These are phyloP conservation scores for Salvelinus namaycush DNA, from an alignment of 2,113 vertebrate species.

Conservation along the genomic window DNA sequence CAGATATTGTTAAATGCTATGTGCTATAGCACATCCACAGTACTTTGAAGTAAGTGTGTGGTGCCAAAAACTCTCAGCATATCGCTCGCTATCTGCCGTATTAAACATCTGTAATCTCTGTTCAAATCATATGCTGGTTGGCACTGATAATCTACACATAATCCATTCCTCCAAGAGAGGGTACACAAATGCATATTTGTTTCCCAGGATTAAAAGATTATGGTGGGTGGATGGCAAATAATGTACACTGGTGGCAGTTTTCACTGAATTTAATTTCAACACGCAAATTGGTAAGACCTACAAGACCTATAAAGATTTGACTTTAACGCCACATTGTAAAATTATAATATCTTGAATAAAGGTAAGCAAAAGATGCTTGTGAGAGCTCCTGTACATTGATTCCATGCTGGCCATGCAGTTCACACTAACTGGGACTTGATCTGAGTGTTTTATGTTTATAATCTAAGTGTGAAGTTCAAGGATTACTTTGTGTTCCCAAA, in stretches of 20 bases:
- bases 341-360: not conserved
- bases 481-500: not conserved
- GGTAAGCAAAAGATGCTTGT: not conserved
- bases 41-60: conserved; percentile 58
- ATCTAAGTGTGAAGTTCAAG: not conserved
- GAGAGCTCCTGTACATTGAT: not conserved
- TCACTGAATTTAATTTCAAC: conserved; percentile 42
- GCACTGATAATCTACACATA: conserved; percentile 71
- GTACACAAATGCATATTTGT: conserved; percentile 76
- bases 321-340: not conserved
- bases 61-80: conserved; percentile 53
- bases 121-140: conserved; percentile 73
- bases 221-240: conserved; percentile 68
- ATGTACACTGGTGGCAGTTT: conserved; percentile 64
- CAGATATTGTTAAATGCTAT: conserved; percentile 46
- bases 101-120: conserved; percentile 67
- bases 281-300: not conserved
- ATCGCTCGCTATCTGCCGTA: conserved; percentile 54
- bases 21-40: conserved; percentile 42
- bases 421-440: not conserved
- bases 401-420: not conserved
- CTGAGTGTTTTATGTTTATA: not conserved
- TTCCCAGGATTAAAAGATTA: conserved; percentile 79
- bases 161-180: conserved; percentile 73
- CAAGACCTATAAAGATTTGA: not conserved